These are phyloP conservation scores for Paradisaea rubra DNA, from an alignment of 2,113 vertebrate genomes.

Conservation along the genomic window DNA sequence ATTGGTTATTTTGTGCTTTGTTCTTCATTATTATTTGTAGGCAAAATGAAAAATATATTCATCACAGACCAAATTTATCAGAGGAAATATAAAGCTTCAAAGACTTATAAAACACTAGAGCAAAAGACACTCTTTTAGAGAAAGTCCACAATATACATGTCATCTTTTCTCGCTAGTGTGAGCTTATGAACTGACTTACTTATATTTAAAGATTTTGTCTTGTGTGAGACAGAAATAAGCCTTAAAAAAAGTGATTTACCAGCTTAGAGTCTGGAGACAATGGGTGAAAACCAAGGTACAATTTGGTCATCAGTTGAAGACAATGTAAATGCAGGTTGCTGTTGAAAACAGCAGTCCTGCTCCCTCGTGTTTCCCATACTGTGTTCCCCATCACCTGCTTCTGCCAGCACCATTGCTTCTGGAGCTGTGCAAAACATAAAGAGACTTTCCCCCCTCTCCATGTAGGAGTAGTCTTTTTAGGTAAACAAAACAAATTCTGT, in stretches of 20 bases:
- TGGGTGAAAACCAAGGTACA: background rate
- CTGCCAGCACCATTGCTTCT: background rate
- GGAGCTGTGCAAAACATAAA: background rate
- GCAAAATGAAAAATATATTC: background rate
- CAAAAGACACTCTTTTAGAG: background rate
- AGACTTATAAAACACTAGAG: background rate
- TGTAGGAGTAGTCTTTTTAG: background rate
- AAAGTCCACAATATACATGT: background rate
- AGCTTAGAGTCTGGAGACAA: background rate
- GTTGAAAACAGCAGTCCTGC: background rate
- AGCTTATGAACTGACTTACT: background rate
- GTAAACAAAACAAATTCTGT: background rate
- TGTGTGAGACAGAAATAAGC: background rate
- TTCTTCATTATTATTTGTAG: background rate
- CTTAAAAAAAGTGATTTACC: background rate
- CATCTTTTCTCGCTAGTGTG: background rate
- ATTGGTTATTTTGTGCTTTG: background rate
- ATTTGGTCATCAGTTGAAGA: background rate
- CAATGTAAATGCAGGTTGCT: background rate
- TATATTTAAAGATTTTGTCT: background rate
- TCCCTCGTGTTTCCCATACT: background rate
- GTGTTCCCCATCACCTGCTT: background rate
- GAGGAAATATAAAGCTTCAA: background rate
- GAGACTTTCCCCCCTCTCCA: background rate
- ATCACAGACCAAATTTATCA: background rate